Evolutionary conservation across 37 sponge, comb jelly and placozoan genomes (phyloP), one percentile per base, ranked within the genome.

Genomic region (Theonella swinhoei): DNA sequence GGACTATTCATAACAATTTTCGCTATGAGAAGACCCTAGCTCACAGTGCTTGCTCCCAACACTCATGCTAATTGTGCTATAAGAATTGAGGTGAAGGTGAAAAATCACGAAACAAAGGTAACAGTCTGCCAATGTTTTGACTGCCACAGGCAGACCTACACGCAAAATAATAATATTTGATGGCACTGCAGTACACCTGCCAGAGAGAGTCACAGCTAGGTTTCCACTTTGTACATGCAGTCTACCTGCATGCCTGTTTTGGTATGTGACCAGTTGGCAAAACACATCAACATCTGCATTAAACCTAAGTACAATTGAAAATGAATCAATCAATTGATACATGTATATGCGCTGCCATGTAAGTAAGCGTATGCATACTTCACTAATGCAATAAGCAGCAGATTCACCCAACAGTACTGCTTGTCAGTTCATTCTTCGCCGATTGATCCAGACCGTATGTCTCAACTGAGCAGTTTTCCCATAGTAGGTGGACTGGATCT

Each of bases 21-120:
- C n/a, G n/a, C n/a, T n/a, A n/a, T n/a, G n/a, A n/a, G n/a, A n/a
- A n/a, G n/a, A n/a, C n/a, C n/a, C n/a, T n/a, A n/a, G n/a, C n/a
- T n/a, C n/a, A n/a, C n/a, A n/a, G n/a, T n/a, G n/a, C n/a, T n/a
- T n/a, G n/a, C n/a, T n/a, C n/a, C n/a, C n/a, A n/a, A n/a, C n/a
- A n/a, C n/a, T n/a, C n/a, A n/a, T n/a, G n/a, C n/a, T n/a, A n/a
- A n/a, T n/a, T n/a, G n/a, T n/a, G n/a, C n/a, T n/a, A n/a, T n/a
- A n/a, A n/a, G n/a, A n/a, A n/a, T n/a, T n/a, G n/a, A n/a, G n/a
- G n/a, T n/a, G n/a, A n/a, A n/a, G n/a, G 38, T 32, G 34, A 36
- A 34, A 72, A 36, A 14, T 36, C 37, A 14, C 33, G 74, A 72
- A 72, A 72, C 25, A 68, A 22, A 68, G 29, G 69, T 68, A n/a